Base-by-base conservation (phyloP, 1,140 invertebrate genomes). In the Leguminivora glycinivorella region DNA sequence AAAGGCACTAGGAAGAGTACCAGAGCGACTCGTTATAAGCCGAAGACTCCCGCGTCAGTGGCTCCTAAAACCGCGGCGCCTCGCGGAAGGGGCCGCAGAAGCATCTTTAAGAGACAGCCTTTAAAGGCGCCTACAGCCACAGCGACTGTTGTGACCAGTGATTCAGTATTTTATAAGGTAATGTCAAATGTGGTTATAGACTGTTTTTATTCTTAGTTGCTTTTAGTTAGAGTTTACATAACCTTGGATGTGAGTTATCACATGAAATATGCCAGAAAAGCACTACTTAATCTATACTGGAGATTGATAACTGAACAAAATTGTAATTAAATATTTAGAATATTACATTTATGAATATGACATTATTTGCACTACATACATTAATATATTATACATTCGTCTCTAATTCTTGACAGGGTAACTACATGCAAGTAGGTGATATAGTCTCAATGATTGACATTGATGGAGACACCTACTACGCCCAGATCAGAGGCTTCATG, bases 341-440 rank as follows among this genome's bases (percentile, higher is more conserved):
- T n/a, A n/a, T n/a, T n/a, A n/a, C n/a, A n/a, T n/a, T n/a, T n/a
- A n/a, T n/a, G n/a, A n/a, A 12, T 34, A 34, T 34, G 9, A 34
- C 12, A 34, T 10, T 34, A 5, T 12, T 10, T 31, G 4, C 29
- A 31, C 29, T 31, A 31, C 9, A 31, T 31, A 31, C 1, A 31
- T 6, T 31, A 31, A 31, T 6, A 1, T 5, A 3, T 31, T 0
- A 3, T 31, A n/a, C 14, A 43, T n/a, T 43, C 4, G 4, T 43
- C 3, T 43, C 1, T 14, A 43, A 43, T 71, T 70, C 80, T 80
- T 85, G 87, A 31, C 82, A 95, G 93, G 96, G 96, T 19, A 94
- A 93, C 73, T 98, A 98, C 89, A 96, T 96, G 91, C 96, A 98
- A 94, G 92, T 96, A 43, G 98, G 98, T 6, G 98, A 98, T 85